Evolutionary conservation across 1,140 invertebrate genomes (phyloP).

Genomic region (Drosophila kanapiae): DNA sequence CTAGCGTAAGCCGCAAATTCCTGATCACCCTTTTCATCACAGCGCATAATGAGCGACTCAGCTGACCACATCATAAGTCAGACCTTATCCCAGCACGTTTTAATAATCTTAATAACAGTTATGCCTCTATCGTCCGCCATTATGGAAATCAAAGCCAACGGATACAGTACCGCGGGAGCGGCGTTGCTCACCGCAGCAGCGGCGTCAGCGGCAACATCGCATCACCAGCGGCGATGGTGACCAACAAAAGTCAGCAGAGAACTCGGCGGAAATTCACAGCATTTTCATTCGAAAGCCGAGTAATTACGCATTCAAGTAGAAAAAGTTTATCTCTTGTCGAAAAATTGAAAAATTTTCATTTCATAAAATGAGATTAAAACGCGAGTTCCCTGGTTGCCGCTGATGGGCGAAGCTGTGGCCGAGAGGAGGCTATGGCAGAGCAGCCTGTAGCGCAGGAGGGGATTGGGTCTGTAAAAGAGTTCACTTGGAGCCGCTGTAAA

Average conservation of each 20-base stretch:
- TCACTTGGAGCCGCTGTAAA: slow-evolving; percentile 34
- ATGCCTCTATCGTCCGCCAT: slow-evolving; percentile 62
- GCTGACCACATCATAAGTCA: slow-evolving; percentile 68
- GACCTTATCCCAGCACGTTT: slow-evolving; percentile 60
- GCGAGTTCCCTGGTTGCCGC: slow-evolving; percentile 34
- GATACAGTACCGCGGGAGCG: slow-evolving; percentile 49
- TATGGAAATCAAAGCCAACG: slow-evolving; percentile 75
- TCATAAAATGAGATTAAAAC: slow-evolving; percentile 83
- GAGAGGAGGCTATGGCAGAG: neutral
- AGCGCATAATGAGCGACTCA: slow-evolving; percentile 2
- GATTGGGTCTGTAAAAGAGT: slow-evolving; percentile 11
- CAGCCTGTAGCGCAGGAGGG: neutral
- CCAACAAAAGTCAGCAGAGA: slow-evolving; percentile 61
- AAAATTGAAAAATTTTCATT: slow-evolving; percentile 82
- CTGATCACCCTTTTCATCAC: slow-evolving; percentile 11
- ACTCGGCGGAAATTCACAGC: slow-evolving; percentile 54
- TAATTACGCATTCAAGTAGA: slow-evolving; percentile 84
- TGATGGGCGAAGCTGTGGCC: neutral
- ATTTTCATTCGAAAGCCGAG: slow-evolving; percentile 63
- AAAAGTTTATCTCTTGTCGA: slow-evolving; percentile 83
- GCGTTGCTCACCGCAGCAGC: slow-evolving; percentile 24
- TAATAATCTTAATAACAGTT: slow-evolving; percentile 80
- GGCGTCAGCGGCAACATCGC: slow-evolving; percentile 22
- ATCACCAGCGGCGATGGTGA: slow-evolving; percentile 32
- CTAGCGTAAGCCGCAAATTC: neutral